Base-by-base conservation (phyloP, 2,113 vertebrate genomes). In the Anser cygnoides region DNA sequence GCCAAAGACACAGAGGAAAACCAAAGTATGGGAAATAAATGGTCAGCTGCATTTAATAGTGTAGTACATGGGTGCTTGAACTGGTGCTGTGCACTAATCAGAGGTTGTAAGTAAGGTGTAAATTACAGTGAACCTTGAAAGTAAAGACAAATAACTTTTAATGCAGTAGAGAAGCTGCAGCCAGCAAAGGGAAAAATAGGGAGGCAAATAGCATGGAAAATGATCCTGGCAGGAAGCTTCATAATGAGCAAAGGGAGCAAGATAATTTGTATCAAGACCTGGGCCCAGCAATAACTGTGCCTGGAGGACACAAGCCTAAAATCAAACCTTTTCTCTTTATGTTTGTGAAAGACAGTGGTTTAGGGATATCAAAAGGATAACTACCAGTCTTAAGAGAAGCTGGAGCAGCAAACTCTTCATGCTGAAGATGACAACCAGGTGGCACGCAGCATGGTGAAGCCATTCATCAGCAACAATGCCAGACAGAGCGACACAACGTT, bases 401-500 rank as follows among this genome's bases (percentile, higher is more conserved):
- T n/a, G 41, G 22, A 85, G 35, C 5, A 83, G 58, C 58, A n/a
- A 84, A 59, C 5, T 13, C 22, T 62, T 75, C 2, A 14, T 26
- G 76, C 25, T 85, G 71, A n/a, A 37, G 62, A 18, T 17, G 35
- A 28, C 0, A 0, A 21, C 39, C 5, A 10, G 28, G 41, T 12
- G 41, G 62, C 17, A 16, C 10, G 3, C 31, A 75, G 41, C 2
- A 4, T 2, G 1, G 13, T 0, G 0, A 17, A 49, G 11, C 46
- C 46, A 65, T 15, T 46, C 2, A 1, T 35, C 0, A 2, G 33
- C 12, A 59, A 43, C 3, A 3, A 80, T 22, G 13, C 22, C n/a
- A 13, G 9, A n/a, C 41, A 11, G 29, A 81, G 19, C 29, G 59
- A 16, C 7, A 0, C 19, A 21, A 7, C 0, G 2, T 26, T 0